Conservation (phyloP, 64 coral and sea anemone species). For the Acropora yongei region DNA sequence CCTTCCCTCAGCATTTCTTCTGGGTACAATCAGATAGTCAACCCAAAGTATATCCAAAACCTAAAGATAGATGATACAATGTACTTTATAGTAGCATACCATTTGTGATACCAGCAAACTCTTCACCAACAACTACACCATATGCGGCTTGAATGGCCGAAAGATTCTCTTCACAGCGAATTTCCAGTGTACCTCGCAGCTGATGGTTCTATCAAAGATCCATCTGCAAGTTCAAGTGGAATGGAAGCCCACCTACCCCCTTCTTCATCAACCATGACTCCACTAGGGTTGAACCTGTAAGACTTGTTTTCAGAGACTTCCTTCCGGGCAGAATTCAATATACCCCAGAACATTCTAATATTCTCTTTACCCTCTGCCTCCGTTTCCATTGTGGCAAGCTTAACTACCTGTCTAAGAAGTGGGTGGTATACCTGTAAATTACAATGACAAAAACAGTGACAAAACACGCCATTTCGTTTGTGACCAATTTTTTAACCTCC, state of each 20-base stretch:
- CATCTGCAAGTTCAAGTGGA: conserved; percentile 45
- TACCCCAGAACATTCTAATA: conserved; percentile 58
- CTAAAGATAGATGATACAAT: conserved; percentile 12
- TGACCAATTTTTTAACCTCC: conserved; percentile 3
- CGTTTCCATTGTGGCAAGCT: conserved; percentile 66
- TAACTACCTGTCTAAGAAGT: conserved; percentile 56
- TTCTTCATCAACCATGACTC: conserved; percentile 72
- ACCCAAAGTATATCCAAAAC: not conserved
- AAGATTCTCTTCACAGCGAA: conserved; percentile 38
- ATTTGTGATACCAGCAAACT: conserved; percentile 63
- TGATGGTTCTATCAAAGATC: conserved; percentile 57
- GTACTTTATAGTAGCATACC: conserved; percentile 46
- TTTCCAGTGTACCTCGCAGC: conserved; percentile 75
- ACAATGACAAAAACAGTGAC: conserved; percentile 4
- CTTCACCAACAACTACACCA: conserved; percentile 64
- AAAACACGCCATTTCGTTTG: not conserved
- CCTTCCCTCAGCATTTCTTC: not conserved
- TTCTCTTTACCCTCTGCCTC: conserved; percentile 54
- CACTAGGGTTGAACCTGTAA: conserved; percentile 80
- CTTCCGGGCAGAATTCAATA: conserved; percentile 52
- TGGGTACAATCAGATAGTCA: not conserved
- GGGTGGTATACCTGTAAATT: conserved; percentile 61
- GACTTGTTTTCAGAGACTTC: conserved; percentile 19
- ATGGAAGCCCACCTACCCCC: conserved; percentile 75
- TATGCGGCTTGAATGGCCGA: conserved; percentile 55